phyloP scores from a whole-genome alignment of 2,888 invertebrate genomes.

The Punctoribates punctum region DNA sequence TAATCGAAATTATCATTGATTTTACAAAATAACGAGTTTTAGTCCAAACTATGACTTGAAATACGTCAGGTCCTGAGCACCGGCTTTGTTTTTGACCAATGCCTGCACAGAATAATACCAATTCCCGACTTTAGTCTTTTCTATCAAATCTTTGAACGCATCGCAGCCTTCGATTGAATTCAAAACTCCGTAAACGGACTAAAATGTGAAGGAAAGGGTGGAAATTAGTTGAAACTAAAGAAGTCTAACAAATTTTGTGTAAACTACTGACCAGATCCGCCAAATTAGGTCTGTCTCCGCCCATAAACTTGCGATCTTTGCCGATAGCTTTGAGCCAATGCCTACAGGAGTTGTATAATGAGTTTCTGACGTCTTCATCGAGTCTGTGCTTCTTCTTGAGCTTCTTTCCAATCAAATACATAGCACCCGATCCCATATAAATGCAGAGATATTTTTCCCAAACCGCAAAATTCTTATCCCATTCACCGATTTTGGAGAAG shows the following conservation, averaged over 20 bases:
- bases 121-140: conserved; percentile 67
- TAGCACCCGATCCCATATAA: conserved; percentile 85
- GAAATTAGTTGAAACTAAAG: not conserved
- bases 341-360: conserved; percentile 82
- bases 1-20: not conserved
- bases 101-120: conserved; percentile 76
- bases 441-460: conserved; percentile 84
- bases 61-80: conserved; percentile 32
- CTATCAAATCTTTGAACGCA: conserved; percentile 76
- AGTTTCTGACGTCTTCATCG: conserved; percentile 79
- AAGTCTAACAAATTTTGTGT: not conserved
- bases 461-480: conserved; percentile 79
- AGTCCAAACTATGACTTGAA: too few relatives aligned
- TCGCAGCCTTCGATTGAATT: conserved; percentile 88
- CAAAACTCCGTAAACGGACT: conserved; percentile 80
- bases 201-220: conserved; percentile 42
- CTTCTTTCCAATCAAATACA: conserved; percentile 86
- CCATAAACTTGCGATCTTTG: conserved; percentile 69
- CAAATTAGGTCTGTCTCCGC: conserved; percentile 78
- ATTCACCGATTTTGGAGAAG: conserved; percentile 88
- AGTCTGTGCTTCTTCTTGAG: conserved; percentile 81
- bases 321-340: conserved; percentile 70
- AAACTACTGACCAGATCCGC: conserved; percentile 67
- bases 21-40: not conserved
- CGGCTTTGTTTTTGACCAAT: conserved; percentile 32